Base-by-base conservation (phyloP, 2,113 vertebrate species). In the Dinomys branickii region DNA sequence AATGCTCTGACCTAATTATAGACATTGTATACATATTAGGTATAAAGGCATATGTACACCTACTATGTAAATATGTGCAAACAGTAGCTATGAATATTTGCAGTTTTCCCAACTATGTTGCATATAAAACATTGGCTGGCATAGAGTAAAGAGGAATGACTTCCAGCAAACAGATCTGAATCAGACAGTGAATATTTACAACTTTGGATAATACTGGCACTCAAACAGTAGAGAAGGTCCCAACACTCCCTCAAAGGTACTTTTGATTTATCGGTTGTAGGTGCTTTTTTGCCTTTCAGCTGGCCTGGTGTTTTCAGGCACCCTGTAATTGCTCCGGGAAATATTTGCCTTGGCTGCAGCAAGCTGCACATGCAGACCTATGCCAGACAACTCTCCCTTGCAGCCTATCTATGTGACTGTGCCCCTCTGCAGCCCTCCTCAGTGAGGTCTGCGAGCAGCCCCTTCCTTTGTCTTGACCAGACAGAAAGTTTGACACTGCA, bases 1-100 rank as follows among this genome's bases (percentile, higher is more conserved):
- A 86, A 92, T 89, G 35, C 4, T 47, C 50, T 91, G 61, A 94
- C 30, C 24, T 96, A 73, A 93, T 91, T 96, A 81, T 20, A 94
- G 61, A 56, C 52, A 56, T 67, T 75, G 13, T 54, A 90, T 30
- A 90, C 28, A 78, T 22, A 94, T 38, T 80, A 73, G 20, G 16
- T 33, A 75, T 77, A 89, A 61, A 54, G 33, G 50, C 9, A 73
- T 71, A 77, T 50, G 26, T 56, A 90, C 13, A 9, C 28, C 58
- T 5, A 65, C 7, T 26, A 82, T n/a, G 35, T 58, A 38, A 81
- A 84, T 73, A 90, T 28, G 52, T 1, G 78, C 8, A 90, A 11
- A 86, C 5, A 85, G 78, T 69, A 82, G 65, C 56, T 33, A 33
- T 50, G 30, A 90, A 69, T 86, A 71, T 83, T 94, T 94, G 81